Evolutionary conservation across 1,140 invertebrate species (phyloP).

Genomic region (Armadillidium nasatum): DNA sequence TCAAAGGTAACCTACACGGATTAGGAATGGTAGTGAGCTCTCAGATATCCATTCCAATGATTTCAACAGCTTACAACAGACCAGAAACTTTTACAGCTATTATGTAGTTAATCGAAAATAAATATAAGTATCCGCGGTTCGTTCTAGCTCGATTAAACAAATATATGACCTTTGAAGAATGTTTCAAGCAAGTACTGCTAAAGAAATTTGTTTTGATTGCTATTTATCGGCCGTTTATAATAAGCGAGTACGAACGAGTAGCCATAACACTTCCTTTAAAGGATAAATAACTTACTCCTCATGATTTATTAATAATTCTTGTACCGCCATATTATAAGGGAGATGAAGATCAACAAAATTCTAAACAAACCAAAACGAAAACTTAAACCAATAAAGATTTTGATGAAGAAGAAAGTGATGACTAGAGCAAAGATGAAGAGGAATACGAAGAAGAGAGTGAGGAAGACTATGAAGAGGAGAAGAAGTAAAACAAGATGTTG

Average conservation of each 20-base stretch:
- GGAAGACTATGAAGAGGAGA: too few relatives aligned
- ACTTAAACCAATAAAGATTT: too few relatives aligned
- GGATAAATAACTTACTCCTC: neutral
- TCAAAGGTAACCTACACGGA: neutral
- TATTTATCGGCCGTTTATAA: neutral
- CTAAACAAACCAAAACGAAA: neutral
- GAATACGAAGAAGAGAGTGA: too few relatives aligned
- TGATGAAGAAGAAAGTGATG: too few relatives aligned
- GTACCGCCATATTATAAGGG: neutral
- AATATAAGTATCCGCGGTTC: neutral
- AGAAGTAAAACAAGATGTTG: too few relatives aligned
- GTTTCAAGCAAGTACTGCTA: neutral
- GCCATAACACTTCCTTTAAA: neutral
- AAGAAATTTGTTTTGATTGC: neutral
- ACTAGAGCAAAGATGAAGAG: too few relatives aligned
- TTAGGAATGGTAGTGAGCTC: neutral
- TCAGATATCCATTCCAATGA: neutral
- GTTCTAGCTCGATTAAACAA: neutral
- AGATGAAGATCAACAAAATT: neutral
- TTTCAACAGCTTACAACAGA: neutral
- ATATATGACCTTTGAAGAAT: neutral
- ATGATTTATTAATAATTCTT: neutral
- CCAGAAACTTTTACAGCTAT: neutral
- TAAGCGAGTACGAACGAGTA: constrained; percentile 3
- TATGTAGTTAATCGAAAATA: neutral